Percentiles rank a stretch among this genome's conserved stretches.
Conservation (phyloP, 2,888 invertebrate genomes). For the Bruchidius siliquastri region DNA sequence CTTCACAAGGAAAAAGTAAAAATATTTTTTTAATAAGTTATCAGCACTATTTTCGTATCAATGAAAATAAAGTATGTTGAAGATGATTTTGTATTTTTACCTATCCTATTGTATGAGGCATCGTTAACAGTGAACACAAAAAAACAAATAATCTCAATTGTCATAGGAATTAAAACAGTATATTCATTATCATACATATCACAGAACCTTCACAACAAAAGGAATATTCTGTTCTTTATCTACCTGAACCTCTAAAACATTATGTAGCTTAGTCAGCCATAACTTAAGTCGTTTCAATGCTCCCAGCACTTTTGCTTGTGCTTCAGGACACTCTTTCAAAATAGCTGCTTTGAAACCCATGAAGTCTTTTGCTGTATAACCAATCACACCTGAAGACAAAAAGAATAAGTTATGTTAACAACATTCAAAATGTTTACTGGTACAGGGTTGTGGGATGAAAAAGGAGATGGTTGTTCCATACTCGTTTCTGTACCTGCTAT, state of each 20-base stretch:
- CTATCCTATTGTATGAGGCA: too few species aligned
- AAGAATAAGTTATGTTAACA: neutral
- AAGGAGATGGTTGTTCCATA: constrained; percentile 22
- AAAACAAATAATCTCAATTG: too few species aligned
- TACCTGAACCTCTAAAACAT: constrained; percentile 35
- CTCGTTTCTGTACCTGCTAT: constrained; percentile 38
- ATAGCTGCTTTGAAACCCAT: constrained; percentile 12
- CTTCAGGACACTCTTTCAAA: constrained; percentile 9
- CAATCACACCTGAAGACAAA: neutral
- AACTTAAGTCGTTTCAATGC: constrained; percentile 5
- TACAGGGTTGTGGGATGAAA: too few species aligned
- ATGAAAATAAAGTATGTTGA: neutral
- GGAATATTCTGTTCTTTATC: constrained; percentile 28
- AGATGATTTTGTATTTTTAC: neutral
- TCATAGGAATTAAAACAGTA: too few species aligned
- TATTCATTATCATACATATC: constrained; percentile 2
- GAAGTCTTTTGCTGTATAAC: constrained; percentile 2
- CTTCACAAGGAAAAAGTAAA: neutral
- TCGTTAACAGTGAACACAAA: too few species aligned
- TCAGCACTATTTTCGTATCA: neutral
- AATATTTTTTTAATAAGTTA: neutral
- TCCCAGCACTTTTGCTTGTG: constrained; percentile 34
- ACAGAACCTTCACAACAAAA: constrained; percentile 28
- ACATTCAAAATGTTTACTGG: too few species aligned
- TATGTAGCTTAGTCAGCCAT: constrained; percentile 31